Percentiles rank a stretch among this genome's conserved stretches.
Conservation (phyloP, 2,888 invertebrate genomes). For the Acleris emargana region DNA sequence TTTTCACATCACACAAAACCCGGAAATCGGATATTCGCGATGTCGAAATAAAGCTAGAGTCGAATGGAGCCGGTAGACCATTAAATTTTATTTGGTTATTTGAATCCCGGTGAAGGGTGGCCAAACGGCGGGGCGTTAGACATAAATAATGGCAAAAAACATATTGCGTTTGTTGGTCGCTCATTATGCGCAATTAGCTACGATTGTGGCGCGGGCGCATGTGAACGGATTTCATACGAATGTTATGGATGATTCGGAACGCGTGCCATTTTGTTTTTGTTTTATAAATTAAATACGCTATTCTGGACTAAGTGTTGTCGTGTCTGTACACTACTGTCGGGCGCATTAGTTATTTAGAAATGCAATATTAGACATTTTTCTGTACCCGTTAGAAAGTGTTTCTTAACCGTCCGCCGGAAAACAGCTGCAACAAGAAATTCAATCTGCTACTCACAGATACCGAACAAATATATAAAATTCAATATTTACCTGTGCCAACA, state of each 20-base stretch:
- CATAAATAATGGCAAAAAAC: conserved; percentile 81
- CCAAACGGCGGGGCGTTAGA: conserved; percentile 66
- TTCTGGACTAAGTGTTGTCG: too few relatives aligned
- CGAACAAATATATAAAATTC: conserved; percentile 8
- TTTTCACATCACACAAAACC: conserved; percentile 64
- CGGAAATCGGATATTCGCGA: conserved; percentile 76
- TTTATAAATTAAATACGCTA: conserved; percentile 1
- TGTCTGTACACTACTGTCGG: too few relatives aligned
- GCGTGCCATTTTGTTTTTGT: conserved; percentile 51
- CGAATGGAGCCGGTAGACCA: conserved; percentile 68
- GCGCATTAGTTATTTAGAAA: too few relatives aligned
- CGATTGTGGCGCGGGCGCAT: conserved; percentile 76
- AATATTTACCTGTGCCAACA: conserved; percentile 33
- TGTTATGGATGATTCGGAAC: conserved; percentile 46
- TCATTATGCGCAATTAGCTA: conserved; percentile 84
- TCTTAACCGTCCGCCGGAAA: not conserved
- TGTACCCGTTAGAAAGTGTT: not conserved
- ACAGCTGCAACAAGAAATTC: conserved; percentile 14
- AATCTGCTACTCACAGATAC: conserved; percentile 15
- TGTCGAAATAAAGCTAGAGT: conserved; percentile 52
- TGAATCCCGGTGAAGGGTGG: conserved; percentile 71
- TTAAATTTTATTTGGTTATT: conserved; percentile 83
- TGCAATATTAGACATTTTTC: too few relatives aligned
- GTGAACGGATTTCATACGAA: conserved; percentile 73
- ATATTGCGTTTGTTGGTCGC: conserved; percentile 77